Conservation (phyloP, 2,888 invertebrate genomes). For the Yponomeuta sedellus region DNA sequence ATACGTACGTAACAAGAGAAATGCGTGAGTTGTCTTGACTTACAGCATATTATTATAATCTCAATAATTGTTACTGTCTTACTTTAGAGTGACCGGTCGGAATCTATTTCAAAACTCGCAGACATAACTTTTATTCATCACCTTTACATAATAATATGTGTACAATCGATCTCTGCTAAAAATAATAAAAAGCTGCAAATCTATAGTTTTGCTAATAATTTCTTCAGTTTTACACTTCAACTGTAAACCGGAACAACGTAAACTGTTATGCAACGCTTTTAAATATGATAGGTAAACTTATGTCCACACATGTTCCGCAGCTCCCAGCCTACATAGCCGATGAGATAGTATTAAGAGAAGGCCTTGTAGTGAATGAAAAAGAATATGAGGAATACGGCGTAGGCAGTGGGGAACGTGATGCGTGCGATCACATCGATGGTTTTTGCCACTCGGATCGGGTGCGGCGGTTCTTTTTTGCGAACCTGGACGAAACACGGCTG, state of each 20-base stretch:
- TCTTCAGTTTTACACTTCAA: background rate
- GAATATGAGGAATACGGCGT: conserved; percentile 94
- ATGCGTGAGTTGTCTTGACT: too few relatives aligned
- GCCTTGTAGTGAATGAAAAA: conserved; percentile 97
- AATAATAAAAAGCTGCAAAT: conserved; percentile 4
- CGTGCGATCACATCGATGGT: conserved; percentile 96
- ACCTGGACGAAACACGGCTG: conserved; percentile 90
- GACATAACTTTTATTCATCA: conserved; percentile 38
- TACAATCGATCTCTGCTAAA: background rate
- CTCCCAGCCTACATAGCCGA: background rate
- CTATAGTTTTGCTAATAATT: background rate
- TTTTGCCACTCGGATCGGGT: conserved; percentile 94
- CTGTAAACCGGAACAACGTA: background rate
- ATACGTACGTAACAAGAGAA: too few relatives aligned
- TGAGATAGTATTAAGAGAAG: conserved; percentile 79
- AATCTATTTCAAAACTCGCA: conserved; percentile 65
- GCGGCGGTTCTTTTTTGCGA: conserved; percentile 93
- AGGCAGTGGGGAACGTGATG: conserved; percentile 95
- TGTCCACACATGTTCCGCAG: background rate
- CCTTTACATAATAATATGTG: conserved; percentile 3
- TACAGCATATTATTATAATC: too few relatives aligned
- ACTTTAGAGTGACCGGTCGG: too few relatives aligned
- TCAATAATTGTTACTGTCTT: too few relatives aligned
- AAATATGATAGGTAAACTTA: background rate
- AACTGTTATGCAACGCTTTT: background rate